Evolutionary conservation across 2,888 invertebrate species (phyloP).

Genomic region (Eurois occulta): DNA sequence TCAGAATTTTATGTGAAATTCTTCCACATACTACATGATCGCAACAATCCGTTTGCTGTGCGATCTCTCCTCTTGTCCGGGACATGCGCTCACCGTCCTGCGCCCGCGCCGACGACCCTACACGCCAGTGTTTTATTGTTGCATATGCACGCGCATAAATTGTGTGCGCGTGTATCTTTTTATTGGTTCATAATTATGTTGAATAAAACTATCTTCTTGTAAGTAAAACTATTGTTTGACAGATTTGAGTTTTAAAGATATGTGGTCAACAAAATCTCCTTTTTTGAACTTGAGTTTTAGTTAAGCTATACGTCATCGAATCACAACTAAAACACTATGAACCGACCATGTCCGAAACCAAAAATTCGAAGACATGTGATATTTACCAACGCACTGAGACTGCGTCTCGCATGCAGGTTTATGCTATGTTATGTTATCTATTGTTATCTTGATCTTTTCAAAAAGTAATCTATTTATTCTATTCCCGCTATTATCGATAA

Average conservation of each 20-base stretch:
- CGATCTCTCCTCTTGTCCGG: conserved; percentile 78
- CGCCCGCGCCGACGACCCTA: conserved; percentile 70
- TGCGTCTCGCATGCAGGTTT: not conserved
- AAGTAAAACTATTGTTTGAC: not conserved
- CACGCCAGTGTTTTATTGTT: conserved; percentile 77
- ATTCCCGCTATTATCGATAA: no score
- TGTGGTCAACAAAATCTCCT: conserved; percentile 1
- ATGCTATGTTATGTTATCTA: not conserved
- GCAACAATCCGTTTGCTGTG: conserved; percentile 71
- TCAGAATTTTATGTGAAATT: not conserved
- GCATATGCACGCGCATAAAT: conserved; percentile 73
- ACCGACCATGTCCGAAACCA: not conserved
- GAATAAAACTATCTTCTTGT: conserved; percentile 12
- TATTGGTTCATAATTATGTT: conserved; percentile 57
- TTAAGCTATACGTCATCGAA: not conserved
- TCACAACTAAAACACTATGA: not conserved
- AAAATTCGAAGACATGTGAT: not conserved
- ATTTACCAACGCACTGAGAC: not conserved
- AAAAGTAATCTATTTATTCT: not conserved
- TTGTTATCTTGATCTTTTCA: no score
- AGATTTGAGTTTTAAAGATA: not conserved
- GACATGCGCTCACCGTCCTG: conserved; percentile 76
- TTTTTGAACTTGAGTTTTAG: not conserved
- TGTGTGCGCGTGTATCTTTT: conserved; percentile 47
- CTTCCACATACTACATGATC: conserved; percentile 62